These are phyloP conservation scores for Papilio glaucus DNA, from an alignment of 1,140 invertebrate species.

Conservation along the genomic window DNA sequence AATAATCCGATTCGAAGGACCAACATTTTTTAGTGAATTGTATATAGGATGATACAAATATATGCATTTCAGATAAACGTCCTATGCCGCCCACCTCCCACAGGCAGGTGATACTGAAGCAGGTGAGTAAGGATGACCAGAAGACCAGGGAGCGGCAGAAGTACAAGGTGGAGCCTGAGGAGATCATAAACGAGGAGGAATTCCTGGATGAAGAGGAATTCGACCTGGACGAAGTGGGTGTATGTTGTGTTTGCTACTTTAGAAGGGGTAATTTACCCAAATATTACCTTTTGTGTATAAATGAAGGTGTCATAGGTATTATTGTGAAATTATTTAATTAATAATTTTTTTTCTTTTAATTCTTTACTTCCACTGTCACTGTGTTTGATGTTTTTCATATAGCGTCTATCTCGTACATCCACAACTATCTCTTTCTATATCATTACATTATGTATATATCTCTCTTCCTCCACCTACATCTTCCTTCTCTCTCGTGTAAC, in stretches of 20 bases:
- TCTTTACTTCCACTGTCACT: too few relatives aligned
- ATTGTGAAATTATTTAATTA: not conserved
- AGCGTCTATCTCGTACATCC: too few relatives aligned
- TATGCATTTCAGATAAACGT: not conserved
- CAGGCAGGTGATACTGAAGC: slow-evolving; percentile 2
- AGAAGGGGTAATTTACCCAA: too few relatives aligned
- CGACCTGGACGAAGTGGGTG: slow-evolving; percentile 54
- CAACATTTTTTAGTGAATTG: not conserved
- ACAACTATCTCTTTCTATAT: too few relatives aligned
- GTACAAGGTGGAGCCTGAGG: slow-evolving; percentile 41
- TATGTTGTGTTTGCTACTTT: not conserved
- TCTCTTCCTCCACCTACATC: too few relatives aligned
- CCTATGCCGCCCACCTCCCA: not conserved
- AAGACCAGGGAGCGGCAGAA: slow-evolving; percentile 6
- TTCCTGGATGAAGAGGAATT: slow-evolving; percentile 60
- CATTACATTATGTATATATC: too few relatives aligned
- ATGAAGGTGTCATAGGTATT: too few relatives aligned
- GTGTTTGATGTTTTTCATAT: too few relatives aligned
- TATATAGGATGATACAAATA: not conserved
- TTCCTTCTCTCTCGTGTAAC: too few relatives aligned
- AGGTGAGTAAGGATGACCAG: not conserved
- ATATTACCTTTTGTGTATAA: too few relatives aligned
- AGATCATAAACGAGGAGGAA: slow-evolving; percentile 55
- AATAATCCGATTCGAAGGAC: too few relatives aligned
- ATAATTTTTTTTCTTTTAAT: too few relatives aligned